Base-by-base conservation (phyloP, 2,888 invertebrate species). In the Julus scanicus region DNA sequence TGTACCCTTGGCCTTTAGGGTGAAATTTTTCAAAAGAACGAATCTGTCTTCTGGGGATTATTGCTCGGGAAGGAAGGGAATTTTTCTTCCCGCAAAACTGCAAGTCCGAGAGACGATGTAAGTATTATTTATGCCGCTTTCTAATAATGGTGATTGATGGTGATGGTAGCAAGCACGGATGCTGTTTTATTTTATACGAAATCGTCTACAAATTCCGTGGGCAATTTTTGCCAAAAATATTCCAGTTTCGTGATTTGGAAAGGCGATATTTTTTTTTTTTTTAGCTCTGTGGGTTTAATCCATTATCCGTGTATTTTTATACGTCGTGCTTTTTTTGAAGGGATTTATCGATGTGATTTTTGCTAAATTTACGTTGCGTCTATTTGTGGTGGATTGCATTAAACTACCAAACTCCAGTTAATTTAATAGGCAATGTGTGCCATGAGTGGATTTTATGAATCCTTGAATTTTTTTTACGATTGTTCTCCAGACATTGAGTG, bases 1-100 rank as follows among this genome's bases (percentile, higher is more conserved):
- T 71, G 9, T 29, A 71, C 80, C 80, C 37, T 80, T 80, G 80
- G 80, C 80, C 80, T 80, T 71, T 39, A 15, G 80, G 80, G 8
- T 29, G 37, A 37, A 15, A 80, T 80, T 39, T 29, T 20, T 9
- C 71, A 11, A 29, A 29, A 29, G 29, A 29, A 29, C 29, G 44
- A 44, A 44, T 44, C 44, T 1, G 8, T 13, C 13, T 8, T 5
- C 80, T 37, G 15, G 80, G 80, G 80, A 80, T 37, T 80, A 37
- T 80, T 9, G 20, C 71, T 20, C 37, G 13, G 29, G 8, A 9
- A 71, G 37, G 9, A 29, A 1, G 80, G 8, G 80, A 29, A 29
- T 6, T 4, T 17, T 13, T 20, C 63, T 17, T n/a, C 4, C 49
- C 49, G 63, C 4, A n/a, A 63, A 63, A 4, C 29, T 5, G n/a